Conservation (phyloP, 2,797 vertebrate genomes). For the Perodicticus potto region DNA sequence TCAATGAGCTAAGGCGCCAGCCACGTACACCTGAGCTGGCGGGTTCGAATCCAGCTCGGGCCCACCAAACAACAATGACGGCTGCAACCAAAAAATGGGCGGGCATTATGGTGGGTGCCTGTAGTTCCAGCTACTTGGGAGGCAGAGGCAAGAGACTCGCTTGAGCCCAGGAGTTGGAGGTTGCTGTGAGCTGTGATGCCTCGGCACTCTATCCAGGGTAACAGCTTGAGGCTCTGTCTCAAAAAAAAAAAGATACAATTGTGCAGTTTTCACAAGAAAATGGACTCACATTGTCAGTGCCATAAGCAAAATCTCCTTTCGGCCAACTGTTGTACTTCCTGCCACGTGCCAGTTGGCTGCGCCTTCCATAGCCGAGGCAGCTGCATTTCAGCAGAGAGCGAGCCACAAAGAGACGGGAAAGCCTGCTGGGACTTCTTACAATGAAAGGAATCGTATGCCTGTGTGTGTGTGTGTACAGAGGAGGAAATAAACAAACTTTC, state of each 20-base stretch:
- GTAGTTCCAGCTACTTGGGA: no score
- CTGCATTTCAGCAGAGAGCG: slow-evolving; percentile 53
- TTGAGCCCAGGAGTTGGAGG: no score
- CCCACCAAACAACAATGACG: no score
- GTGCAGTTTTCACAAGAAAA: slow-evolving; percentile 57
- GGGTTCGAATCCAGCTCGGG: no score
- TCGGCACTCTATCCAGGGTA: no score
- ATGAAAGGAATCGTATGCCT: background rate
- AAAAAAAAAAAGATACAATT: slow-evolving; percentile 50
- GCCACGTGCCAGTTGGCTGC: slow-evolving; percentile 59
- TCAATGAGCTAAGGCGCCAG: no score
- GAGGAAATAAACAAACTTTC: background rate
- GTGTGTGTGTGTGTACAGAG: background rate
- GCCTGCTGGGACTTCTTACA: background rate
- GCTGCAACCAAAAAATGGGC: no score
- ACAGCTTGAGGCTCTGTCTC: no score
- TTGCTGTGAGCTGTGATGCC: no score
- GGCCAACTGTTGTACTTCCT: slow-evolving; percentile 54
- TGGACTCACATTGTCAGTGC: slow-evolving; percentile 53
- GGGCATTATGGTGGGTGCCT: no score
- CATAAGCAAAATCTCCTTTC: slow-evolving; percentile 58
- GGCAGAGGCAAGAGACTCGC: no score
- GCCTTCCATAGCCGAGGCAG: slow-evolving; percentile 39
- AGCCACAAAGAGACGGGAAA: slow-evolving; percentile 29
- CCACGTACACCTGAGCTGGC: no score